These are phyloP conservation scores for Ctenoplectra terminalis DNA, from an alignment of 1,140 invertebrate genomes.

Conservation along the genomic window DNA sequence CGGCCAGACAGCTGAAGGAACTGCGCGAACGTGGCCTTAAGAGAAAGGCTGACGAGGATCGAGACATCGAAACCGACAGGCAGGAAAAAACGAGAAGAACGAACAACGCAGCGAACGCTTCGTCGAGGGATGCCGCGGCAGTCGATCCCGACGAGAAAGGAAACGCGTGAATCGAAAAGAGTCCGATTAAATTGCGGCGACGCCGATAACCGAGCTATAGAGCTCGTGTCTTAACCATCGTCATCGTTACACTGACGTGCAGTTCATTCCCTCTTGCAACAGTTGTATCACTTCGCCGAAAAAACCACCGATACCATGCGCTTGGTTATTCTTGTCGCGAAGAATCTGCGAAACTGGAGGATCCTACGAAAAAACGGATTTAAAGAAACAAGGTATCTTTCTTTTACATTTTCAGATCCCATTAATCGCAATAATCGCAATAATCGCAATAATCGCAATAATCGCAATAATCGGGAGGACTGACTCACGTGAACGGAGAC, in stretches of 20 bases:
- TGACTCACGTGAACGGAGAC: slow-evolving; percentile 73
- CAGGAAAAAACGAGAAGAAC: background rate
- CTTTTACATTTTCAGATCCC: no score
- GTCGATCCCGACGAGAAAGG: no score
- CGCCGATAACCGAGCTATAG: no score
- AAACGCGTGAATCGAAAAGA: no score
- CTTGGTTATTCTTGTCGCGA: slow-evolving; percentile 60
- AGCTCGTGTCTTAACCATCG: no score
- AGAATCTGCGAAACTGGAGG: slow-evolving; percentile 75
- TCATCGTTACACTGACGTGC: slow-evolving; percentile 74
- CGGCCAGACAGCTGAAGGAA: slow-evolving; percentile 69
- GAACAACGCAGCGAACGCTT: no score
- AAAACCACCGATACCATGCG: slow-evolving; percentile 76
- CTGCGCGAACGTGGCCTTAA: slow-evolving; percentile 47
- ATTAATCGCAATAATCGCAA: no score
- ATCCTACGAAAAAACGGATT: slow-evolving; percentile 65
- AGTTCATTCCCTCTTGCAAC: slow-evolving; percentile 78
- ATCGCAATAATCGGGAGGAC: no score
- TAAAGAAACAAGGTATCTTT: no score
- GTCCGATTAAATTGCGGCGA: no score
- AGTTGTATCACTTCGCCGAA: slow-evolving; percentile 78
- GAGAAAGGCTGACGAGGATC: slow-evolving; percentile 25
- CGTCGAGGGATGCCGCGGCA: no score
- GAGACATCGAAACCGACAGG: background rate
- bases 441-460: no score